A percentile compares a stretch with the other conserved stretches of the same genome.
These are phyloP conservation scores for Cremastinae sp. DNA, from an alignment of 2,888 invertebrate species.

Conservation along the genomic window DNA sequence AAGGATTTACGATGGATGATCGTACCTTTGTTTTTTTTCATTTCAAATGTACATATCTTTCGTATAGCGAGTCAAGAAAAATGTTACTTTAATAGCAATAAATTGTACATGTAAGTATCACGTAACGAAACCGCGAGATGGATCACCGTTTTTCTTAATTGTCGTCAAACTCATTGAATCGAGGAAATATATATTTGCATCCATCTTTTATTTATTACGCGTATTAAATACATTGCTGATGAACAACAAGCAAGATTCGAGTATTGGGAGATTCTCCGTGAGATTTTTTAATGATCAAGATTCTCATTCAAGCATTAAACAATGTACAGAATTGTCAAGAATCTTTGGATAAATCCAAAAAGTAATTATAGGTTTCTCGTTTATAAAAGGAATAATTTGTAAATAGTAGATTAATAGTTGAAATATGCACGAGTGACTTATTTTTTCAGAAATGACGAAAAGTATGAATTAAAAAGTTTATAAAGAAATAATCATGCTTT, in stretches of 20 bases:
- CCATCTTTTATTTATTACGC: conserved; percentile 36
- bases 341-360: conserved; percentile 24
- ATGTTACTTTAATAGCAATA: conserved; percentile 16
- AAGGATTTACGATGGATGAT: background rate
- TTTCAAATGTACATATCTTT: conserved; percentile 17
- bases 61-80: background rate
- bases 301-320: conserved; percentile 23
- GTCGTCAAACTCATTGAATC: background rate
- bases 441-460: conserved; percentile 63
- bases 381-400: conserved; percentile 46
- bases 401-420: conserved; percentile 63
- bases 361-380: conserved; percentile 16
- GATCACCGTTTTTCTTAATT: conserved; percentile 12
- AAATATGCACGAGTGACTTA: conserved; percentile 63
- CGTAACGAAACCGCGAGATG: conserved; percentile 1
- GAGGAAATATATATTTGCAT: background rate
- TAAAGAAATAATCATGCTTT: background rate
- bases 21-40: conserved; percentile 19
- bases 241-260: conserved; percentile 18
- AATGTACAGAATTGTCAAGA: conserved; percentile 43
- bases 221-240: conserved; percentile 10
- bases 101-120: conserved; percentile 18
- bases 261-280: background rate
- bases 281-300: conserved; percentile 10
- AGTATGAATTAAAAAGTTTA: conserved; percentile 10